Percentiles rank a stretch among this genome's conserved stretches.
phyloP scores from a whole-genome alignment of 2,113 vertebrate species.

The Takifugu bimaculatus region DNA sequence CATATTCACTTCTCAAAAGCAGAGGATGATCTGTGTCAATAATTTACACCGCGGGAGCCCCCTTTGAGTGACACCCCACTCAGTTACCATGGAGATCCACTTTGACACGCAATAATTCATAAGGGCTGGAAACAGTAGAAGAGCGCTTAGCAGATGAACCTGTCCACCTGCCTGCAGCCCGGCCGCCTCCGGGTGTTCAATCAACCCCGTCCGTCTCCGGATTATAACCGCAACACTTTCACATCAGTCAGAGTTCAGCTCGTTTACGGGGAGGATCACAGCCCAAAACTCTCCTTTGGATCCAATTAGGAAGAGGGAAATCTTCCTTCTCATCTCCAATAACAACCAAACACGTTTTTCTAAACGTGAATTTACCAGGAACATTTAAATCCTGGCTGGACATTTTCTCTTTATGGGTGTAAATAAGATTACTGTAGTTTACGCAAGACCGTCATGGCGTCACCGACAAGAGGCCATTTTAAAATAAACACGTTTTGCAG shows the following conservation, averaged over 20 bases:
- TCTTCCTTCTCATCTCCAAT: too few species aligned
- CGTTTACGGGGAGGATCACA: background rate
- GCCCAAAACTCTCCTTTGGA: too few species aligned
- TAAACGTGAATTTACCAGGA: too few species aligned
- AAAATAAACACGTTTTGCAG: too few species aligned
- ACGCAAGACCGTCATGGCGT: too few species aligned
- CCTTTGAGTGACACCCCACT: conserved; percentile 55
- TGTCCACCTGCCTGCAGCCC: conserved; percentile 33
- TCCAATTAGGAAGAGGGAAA: too few species aligned
- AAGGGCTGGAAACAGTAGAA: conserved; percentile 44
- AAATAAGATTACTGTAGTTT: too few species aligned
- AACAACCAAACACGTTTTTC: too few species aligned
- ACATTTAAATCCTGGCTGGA: too few species aligned
- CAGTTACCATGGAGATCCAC: conserved; percentile 39
- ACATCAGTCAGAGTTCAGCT: conserved; percentile 24
- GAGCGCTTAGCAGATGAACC: conserved; percentile 49
- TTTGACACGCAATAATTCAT: conserved; percentile 46
- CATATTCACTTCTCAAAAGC: conserved; percentile 30
- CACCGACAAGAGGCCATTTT: background rate
- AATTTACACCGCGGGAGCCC: conserved; percentile 41
- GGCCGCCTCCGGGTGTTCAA: conserved; percentile 22
- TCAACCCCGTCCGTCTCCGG: conserved; percentile 22
- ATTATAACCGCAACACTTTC: conserved; percentile 23
- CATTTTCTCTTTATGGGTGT: too few species aligned
- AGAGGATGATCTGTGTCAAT: conserved; percentile 32